Conservation (phyloP, 1,140 invertebrate genomes). For the Acyrthosiphon pisum region DNA sequence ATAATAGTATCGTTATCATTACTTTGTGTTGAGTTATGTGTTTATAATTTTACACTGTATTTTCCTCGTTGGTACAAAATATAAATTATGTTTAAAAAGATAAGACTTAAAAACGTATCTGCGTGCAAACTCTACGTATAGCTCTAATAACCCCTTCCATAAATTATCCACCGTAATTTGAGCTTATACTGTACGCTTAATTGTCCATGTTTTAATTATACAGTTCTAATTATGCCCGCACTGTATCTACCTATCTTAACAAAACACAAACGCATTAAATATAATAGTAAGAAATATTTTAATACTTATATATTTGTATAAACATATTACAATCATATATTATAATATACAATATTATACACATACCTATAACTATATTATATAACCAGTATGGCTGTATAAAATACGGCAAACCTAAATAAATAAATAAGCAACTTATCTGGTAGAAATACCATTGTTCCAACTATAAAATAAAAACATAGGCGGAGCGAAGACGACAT, state of each 20-base stretch:
- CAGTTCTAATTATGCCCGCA: neutral
- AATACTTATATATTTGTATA: neutral
- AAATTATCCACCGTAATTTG: slow-evolving; percentile 21
- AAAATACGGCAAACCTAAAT: neutral
- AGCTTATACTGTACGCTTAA: neutral
- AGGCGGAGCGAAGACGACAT: slow-evolving; percentile 12
- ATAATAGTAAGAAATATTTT: neutral
- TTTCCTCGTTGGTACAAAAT: neutral
- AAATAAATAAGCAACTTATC: neutral
- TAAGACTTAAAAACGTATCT: neutral
- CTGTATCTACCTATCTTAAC: neutral
- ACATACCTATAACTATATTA: neutral
- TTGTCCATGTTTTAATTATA: slow-evolving; percentile 24
- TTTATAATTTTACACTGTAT: slow-evolving; percentile 6
- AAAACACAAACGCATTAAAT: neutral
- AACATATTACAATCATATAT: neutral
- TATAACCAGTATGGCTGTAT: neutral
- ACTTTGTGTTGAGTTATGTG: slow-evolving; percentile 1
- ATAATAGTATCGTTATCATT: neutral
- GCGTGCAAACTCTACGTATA: neutral
- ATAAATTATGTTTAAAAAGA: slow-evolving; percentile 19
- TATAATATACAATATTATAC: neutral
- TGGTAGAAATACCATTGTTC: slow-evolving; percentile 12
- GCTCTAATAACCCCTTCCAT: neutral
- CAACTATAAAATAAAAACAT: neutral